Base-by-base conservation (phyloP, 2,888 invertebrate genomes). In the Drosophila emarginata region DNA sequence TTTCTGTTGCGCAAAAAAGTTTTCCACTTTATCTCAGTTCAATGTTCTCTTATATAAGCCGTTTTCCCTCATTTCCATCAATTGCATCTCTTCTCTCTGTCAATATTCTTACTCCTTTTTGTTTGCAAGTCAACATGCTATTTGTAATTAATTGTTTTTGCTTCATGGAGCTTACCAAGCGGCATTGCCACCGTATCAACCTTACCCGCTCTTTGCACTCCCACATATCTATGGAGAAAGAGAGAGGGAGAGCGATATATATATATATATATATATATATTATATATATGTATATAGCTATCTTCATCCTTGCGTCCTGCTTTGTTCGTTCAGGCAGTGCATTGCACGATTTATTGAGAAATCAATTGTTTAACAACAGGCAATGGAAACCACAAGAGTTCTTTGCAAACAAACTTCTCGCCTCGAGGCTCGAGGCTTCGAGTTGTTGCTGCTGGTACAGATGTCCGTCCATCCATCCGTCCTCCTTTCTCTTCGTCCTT, bases 301-400 rank as follows among this genome's bases (percentile, higher is more conserved):
- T 26, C 26, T 21, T 39, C 28, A 40, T 62, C 61, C 68, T 59
- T 68, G 39, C 59, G 69, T 62, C 61, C 69, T 67, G 62, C 60
- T 50, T 75, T 75, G 61, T 39, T 53, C 56, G 57, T 64, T 51
- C 56, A 54, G 59, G 70, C 86, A 86, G 88, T 81, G 85, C 83
- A 88, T 74, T 88, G 87, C 69, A 88, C 88, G 87, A 84, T 84
- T 84, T 84, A 84, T 84, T 84, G 88, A 82, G 88, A 84, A 84
- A 88, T 84, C 83, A 84, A 84, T 84, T 84, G 83, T 84, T 84
- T 88, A 84, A 88, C 83, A 84, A 87, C 81, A 87, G 87, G 83
- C 83, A 87, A 84, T 84, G 83, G 81, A 84, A 84, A 86, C 83
- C 88, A 88, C 83, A 84, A 84, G 88, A 84, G 83, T 84, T 84